Evolutionary conservation across 2,888 invertebrate species (phyloP).

Genomic region (Cylloceria caligata): DNA sequence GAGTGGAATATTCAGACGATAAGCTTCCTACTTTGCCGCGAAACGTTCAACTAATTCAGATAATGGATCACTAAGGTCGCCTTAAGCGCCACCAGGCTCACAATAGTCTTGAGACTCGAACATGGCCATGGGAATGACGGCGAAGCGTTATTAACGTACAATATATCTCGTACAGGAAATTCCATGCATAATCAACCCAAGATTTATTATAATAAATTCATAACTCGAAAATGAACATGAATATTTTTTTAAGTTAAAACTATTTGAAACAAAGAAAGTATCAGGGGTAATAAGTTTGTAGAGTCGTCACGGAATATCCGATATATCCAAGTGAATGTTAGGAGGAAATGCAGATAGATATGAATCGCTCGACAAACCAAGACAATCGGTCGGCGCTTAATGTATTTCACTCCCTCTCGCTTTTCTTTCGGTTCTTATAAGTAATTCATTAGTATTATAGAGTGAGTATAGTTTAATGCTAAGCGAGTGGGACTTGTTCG

Average conservation of each 20-base stretch:
- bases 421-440: constrained; percentile 46
- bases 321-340: background rate
- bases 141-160: background rate
- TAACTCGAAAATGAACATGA: background rate
- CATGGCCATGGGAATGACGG: constrained; percentile 1
- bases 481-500: constrained; percentile 36
- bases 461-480: background rate
- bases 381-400: constrained; percentile 4
- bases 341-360: background rate
- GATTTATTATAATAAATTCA: background rate
- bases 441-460: constrained; percentile 32
- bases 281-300: background rate
- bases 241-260: no score
- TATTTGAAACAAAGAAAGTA: background rate
- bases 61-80: constrained; percentile 55
- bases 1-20: constrained; percentile 20
- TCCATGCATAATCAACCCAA: background rate
- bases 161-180: background rate
- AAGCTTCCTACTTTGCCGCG: constrained; percentile 10
- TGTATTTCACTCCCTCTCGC: constrained; percentile 16
- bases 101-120: no score
- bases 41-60: constrained; percentile 42
- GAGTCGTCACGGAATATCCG: background rate
- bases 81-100: constrained; percentile 32
- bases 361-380: constrained; percentile 12